A percentile compares a stretch with the other conserved stretches of the same genome.
These are phyloP conservation scores for Empidonax traillii DNA, from an alignment of 2,113 vertebrate genomes.

Conservation along the genomic window DNA sequence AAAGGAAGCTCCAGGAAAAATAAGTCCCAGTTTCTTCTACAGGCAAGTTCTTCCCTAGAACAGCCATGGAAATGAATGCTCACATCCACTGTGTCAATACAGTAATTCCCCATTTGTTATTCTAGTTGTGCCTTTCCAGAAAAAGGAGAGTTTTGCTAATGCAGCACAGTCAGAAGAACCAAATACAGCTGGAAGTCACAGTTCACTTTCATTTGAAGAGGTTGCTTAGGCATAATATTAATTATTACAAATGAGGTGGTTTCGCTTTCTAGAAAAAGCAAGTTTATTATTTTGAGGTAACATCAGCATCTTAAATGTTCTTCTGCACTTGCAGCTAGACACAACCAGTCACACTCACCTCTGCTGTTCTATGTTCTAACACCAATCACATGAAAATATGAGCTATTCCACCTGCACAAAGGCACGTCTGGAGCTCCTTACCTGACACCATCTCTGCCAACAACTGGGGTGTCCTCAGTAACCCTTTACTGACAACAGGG, in stretches of 20 bases:
- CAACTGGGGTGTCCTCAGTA: conserved; percentile 68
- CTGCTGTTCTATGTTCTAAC: not conserved
- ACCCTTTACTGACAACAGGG: conserved; percentile 49
- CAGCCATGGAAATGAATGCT: not conserved
- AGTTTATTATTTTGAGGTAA: not conserved
- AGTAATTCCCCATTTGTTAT: not conserved
- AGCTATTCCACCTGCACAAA: not conserved
- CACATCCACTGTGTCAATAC: not conserved
- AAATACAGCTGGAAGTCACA: not conserved
- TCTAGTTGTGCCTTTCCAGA: not conserved
- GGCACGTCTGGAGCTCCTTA: not conserved
- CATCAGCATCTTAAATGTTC: not conserved
- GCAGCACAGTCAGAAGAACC: not conserved
- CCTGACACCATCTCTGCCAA: conserved; percentile 81
- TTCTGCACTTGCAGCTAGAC: not conserved
- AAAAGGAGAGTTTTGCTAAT: not conserved
- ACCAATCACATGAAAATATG: not conserved
- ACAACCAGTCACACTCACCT: not conserved
- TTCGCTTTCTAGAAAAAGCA: not conserved
- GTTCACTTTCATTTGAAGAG: not conserved
- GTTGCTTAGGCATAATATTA: not conserved
- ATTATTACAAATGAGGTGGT: fast-evolving
- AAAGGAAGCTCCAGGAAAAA: not conserved
- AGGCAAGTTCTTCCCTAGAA: not conserved
- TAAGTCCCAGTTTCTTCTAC: not conserved